Base-by-base conservation (phyloP, 1,140 invertebrate genomes). In the Trichonephila inaurata region DNA sequence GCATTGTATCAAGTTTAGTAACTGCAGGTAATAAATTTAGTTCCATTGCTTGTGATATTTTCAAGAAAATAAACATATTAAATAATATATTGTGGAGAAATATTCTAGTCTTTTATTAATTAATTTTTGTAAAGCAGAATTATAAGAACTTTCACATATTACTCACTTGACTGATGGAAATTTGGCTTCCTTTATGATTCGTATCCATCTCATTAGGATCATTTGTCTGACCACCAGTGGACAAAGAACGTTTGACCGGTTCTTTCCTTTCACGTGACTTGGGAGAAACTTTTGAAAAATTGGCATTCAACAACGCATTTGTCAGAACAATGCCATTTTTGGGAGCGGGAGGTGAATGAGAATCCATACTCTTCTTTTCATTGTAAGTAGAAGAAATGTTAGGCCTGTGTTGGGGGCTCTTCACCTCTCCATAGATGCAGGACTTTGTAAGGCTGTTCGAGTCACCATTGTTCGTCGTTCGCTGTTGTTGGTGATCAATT, bases 151-250 rank as follows among this genome's bases (percentile, higher is more conserved):
- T 7, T 58, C 21, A 19, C 7, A 8, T 1, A 28, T 28, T 1
- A 62, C 85, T 88, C 77, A 94, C 94, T 64, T 94, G 97, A 93
- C 98, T 97, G 91, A 98, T 98, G 2, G 97, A 98, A 5, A 97
- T 96, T 95, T 97, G 97, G 82, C 97, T 97, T 62, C 97, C 95
- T 85, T 94, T 97, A 64, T 96, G 97, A 69, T 96, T 96, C 10
- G 92, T 21, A 77, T 95, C 95, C 82, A 94, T 94, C 86, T 95
- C 94, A 88, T 94, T 94, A 96, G 96, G 96, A 90, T 97, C 97
- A 88, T 95, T 95, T 16, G 44, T 18, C 6, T 77, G 86, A 1
- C 92, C 92, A 86, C 58, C 86, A n/a, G 82, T 86, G 0, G 85
- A 86, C 18, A 88, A 4, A 44, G 28, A 88, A 44, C 92, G 44